A percentile compares a stretch with the other conserved stretches of the same genome.
These are phyloP conservation scores for Ianthella basta DNA, from an alignment of 37 sponge, comb jelly and placozoan species.

Conservation along the genomic window DNA sequence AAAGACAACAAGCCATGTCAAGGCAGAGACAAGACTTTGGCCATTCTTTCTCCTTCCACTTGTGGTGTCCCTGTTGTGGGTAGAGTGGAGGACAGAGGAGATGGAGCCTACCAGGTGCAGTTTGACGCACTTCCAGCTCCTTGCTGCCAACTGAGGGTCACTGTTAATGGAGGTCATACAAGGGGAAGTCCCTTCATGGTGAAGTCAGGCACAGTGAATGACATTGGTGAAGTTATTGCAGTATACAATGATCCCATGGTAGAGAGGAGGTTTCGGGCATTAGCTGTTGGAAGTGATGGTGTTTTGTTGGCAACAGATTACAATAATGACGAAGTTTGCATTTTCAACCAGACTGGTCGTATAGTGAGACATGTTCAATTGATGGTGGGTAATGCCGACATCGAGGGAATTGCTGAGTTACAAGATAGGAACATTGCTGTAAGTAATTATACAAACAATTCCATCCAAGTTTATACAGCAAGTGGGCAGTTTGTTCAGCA, in stretches of 20 bases:
- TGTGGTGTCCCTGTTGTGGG: too few relatives aligned
- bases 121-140: too few relatives aligned
- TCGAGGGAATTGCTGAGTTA: not conserved
- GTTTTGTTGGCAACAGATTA: not conserved
- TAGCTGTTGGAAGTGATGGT: slow-evolving; percentile 3
- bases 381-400: not conserved
- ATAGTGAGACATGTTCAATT: not conserved
- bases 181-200: not conserved
- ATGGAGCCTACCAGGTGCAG: too few relatives aligned
- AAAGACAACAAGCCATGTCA: too few relatives aligned
- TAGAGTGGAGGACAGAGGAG: too few relatives aligned
- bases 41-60: too few relatives aligned
- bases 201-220: not conserved
- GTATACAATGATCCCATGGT: too few relatives aligned
- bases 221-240: too few relatives aligned
- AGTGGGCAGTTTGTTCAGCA: not conserved
- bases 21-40: too few relatives aligned
- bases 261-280: not conserved
- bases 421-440: not conserved
- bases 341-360: not conserved
- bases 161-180: not conserved
- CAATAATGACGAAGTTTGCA: not conserved
- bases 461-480: not conserved
- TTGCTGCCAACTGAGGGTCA: not conserved
- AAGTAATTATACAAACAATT: not conserved